phyloP scores from a whole-genome alignment of 1,140 invertebrate genomes.

The Chelonus insularis region DNA sequence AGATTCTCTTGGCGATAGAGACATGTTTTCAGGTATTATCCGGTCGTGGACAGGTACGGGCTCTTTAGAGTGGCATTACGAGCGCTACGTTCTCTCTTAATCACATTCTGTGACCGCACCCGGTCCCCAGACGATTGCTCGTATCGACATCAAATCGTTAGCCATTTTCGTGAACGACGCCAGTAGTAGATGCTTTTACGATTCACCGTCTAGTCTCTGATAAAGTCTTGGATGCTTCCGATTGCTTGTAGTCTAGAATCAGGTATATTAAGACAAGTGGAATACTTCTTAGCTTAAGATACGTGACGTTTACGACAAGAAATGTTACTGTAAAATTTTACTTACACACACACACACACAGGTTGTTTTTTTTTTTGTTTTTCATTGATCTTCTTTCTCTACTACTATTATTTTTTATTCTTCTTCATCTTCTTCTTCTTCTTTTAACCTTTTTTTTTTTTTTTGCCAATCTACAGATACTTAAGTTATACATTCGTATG shows the following conservation, averaged over 20 bases:
- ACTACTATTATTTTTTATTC: too few species aligned
- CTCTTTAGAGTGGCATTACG: slow-evolving; percentile 54
- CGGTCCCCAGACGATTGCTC: slow-evolving; percentile 26
- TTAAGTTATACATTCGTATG: too few species aligned
- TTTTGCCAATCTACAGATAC: too few species aligned
- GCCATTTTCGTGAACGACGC: slow-evolving; percentile 34
- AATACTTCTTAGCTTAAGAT: slow-evolving; percentile 32
- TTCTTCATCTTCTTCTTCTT: too few species aligned
- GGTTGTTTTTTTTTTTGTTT: slow-evolving; percentile 33
- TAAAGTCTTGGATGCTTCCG: not conserved
- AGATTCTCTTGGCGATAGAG: slow-evolving; percentile 56
- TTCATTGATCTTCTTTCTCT: not conserved
- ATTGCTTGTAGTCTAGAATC: not conserved
- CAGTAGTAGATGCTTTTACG: slow-evolving; percentile 28
- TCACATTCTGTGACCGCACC: slow-evolving; percentile 40
- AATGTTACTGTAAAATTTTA: slow-evolving; percentile 43
- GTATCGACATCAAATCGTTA: slow-evolving; percentile 21
- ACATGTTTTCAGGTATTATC: slow-evolving; percentile 60
- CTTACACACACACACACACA: slow-evolving; percentile 26
- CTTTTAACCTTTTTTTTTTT: too few species aligned
- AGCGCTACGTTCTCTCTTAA: slow-evolving; percentile 47
- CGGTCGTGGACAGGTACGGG: slow-evolving; percentile 55
- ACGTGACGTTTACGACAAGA: slow-evolving; percentile 49
- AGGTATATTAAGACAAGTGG: not conserved
- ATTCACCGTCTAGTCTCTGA: slow-evolving; percentile 26